A percentile compares a stretch with the other conserved stretches of the same genome.
These are phyloP conservation scores for Trididemnum clinides DNA, from an alignment of 23 tunicate genomes.

Conservation along the genomic window DNA sequence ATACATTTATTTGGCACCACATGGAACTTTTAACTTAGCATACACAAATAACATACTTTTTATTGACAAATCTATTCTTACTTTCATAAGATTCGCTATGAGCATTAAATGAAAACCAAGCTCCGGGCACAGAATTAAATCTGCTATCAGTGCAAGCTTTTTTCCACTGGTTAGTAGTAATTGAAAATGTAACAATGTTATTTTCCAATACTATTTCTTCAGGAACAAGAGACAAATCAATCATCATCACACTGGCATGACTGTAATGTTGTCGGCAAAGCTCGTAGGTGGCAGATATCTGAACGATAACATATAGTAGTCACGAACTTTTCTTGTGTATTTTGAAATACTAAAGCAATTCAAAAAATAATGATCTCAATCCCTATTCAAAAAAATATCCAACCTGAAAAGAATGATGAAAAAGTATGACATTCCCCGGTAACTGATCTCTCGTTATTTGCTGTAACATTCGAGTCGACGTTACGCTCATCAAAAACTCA, in stretches of 20 bases:
- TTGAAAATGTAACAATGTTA: not conserved
- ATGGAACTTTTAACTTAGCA: too few species aligned
- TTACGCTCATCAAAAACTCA: not conserved
- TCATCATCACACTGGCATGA: not conserved
- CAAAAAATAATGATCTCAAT: too few species aligned
- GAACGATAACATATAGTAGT: too few species aligned
- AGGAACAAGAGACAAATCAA: not conserved
- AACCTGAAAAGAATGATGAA: not conserved
- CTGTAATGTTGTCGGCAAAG: not conserved
- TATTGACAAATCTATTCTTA: not conserved
- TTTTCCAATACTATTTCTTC: not conserved
- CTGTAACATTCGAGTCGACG: not conserved
- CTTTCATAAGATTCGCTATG: not conserved
- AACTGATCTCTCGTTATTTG: not conserved
- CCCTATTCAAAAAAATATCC: too few species aligned
- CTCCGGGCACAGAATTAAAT: not conserved
- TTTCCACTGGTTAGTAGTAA: not conserved
- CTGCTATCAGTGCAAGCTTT: not conserved
- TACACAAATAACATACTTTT: too few species aligned
- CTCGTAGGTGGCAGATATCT: not conserved
- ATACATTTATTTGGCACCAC: too few species aligned
- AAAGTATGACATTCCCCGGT: not conserved
- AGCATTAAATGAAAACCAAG: conserved; percentile 10
- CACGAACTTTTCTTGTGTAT: too few species aligned
- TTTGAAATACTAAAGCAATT: too few species aligned